phyloP scores from a whole-genome alignment of 2,113 vertebrate species.

The Passer montanus region DNA sequence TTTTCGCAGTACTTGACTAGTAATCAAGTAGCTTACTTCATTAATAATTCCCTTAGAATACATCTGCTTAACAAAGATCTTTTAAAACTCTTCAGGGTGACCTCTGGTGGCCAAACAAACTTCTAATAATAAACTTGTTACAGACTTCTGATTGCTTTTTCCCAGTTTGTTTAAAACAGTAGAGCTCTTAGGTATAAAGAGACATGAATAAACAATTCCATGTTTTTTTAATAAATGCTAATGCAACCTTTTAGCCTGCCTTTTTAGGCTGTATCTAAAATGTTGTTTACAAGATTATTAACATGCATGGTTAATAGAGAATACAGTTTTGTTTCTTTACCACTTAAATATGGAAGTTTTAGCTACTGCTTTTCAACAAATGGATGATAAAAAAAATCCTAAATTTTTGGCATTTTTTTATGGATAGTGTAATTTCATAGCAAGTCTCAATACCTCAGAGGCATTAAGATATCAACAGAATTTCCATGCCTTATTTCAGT shows the following conservation, averaged over 20 bases:
- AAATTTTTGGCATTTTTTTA: background rate
- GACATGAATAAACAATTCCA: background rate
- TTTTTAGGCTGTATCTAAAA: background rate
- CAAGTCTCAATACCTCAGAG: background rate
- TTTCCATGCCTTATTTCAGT: background rate
- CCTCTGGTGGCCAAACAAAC: conserved; percentile 31
- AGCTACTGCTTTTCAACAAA: background rate
- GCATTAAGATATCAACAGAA: background rate
- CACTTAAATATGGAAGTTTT: background rate
- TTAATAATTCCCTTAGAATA: background rate
- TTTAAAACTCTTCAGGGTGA: background rate
- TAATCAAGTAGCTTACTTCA: background rate
- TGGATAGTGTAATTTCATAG: background rate
- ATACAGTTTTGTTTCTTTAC: background rate
- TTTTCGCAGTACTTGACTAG: background rate
- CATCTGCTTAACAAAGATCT: background rate
- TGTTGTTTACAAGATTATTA: background rate
- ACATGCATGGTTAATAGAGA: background rate
- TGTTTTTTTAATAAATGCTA: background rate
- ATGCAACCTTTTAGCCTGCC: background rate
- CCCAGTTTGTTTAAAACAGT: background rate
- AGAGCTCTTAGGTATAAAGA: background rate
- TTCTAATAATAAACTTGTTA: background rate
- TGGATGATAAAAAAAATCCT: background rate
- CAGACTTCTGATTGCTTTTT: background rate